phyloP scores from a whole-genome alignment of 1,140 invertebrate species.

The Uloborus diversus region DNA sequence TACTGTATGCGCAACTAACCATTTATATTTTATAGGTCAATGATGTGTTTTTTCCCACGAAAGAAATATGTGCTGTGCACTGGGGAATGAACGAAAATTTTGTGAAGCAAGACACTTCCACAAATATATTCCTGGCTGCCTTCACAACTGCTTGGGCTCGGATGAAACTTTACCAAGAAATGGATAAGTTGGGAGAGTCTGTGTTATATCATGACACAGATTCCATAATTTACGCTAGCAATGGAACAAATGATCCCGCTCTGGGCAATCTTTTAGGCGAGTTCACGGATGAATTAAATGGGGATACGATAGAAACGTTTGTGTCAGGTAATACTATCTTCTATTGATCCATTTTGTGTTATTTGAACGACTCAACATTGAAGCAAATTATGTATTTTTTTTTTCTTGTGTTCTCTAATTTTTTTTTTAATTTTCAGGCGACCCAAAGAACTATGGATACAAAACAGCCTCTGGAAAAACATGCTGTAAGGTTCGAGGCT shows the following conservation, averaged over 20 bases:
- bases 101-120: too few relatives aligned
- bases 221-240: not conserved
- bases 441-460: slow-evolving; percentile 10
- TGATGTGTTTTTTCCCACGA: not conserved
- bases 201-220: not conserved
- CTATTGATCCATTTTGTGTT: not conserved
- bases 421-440: slow-evolving; percentile 2
- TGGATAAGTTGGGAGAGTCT: not conserved
- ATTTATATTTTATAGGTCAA: not conserved
- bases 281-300: not conserved
- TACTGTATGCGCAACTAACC: too few relatives aligned
- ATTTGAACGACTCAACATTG: too few relatives aligned
- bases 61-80: not conserved
- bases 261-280: not conserved
- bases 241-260: not conserved
- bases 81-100: too few relatives aligned
- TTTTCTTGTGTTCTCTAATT: too few relatives aligned
- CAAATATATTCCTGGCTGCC: too few relatives aligned
- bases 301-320: not conserved
- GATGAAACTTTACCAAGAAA: too few relatives aligned
- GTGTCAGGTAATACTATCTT: not conserved
- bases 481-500: not conserved
- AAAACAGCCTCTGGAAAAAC: not conserved
- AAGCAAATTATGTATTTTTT: too few relatives aligned
- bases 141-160: too few relatives aligned